Evolutionary conservation across 2,888 invertebrate species (phyloP).

Genomic region (Chromoteleia sp.): DNA sequence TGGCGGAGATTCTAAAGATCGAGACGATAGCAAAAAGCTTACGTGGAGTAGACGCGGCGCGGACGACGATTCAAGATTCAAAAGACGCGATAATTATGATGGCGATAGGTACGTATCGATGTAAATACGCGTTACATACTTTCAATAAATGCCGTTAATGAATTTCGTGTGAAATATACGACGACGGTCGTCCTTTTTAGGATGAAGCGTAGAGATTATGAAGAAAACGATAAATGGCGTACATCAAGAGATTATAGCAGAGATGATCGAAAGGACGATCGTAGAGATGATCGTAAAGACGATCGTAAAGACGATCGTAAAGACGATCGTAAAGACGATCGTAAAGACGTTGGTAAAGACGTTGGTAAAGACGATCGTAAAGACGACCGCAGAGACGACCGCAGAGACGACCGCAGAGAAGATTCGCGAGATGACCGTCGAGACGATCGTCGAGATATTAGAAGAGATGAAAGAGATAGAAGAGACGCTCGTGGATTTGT

Average conservation of each 20-base stretch:
- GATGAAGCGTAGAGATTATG: slow-evolving; percentile 12
- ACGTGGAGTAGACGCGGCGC: slow-evolving; percentile 69
- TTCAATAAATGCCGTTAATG: slow-evolving; percentile 25
- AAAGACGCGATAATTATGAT: slow-evolving; percentile 80
- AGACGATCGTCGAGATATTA: slow-evolving; percentile 26
- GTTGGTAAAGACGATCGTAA: too few species aligned
- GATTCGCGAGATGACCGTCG: slow-evolving; percentile 28
- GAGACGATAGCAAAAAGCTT: slow-evolving; percentile 34
- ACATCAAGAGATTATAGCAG: slow-evolving; percentile 1
- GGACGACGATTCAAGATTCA: slow-evolving; percentile 75
- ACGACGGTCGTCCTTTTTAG: slow-evolving; percentile 1
- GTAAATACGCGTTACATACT: slow-evolving; percentile 13
- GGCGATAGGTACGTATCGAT: slow-evolving; percentile 33
- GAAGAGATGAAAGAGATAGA: slow-evolving; percentile 9
- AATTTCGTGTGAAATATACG: neutral
- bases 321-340: too few species aligned
- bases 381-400: too few species aligned
- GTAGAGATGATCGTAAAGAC: slow-evolving; percentile 1
- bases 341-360: too few species aligned
- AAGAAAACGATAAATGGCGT: slow-evolving; percentile 36
- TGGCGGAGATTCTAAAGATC: slow-evolving; percentile 36
- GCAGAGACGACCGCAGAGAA: slow-evolving; percentile 1
- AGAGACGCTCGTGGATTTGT: neutral
- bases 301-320: too few species aligned
- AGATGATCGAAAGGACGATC: slow-evolving; percentile 21